A percentile compares a stretch with the other conserved stretches of the same genome.
Evolutionary conservation across 53 echinoderm and acorn worm species (phyloP).

Genomic region (Echinarachnius parma): DNA sequence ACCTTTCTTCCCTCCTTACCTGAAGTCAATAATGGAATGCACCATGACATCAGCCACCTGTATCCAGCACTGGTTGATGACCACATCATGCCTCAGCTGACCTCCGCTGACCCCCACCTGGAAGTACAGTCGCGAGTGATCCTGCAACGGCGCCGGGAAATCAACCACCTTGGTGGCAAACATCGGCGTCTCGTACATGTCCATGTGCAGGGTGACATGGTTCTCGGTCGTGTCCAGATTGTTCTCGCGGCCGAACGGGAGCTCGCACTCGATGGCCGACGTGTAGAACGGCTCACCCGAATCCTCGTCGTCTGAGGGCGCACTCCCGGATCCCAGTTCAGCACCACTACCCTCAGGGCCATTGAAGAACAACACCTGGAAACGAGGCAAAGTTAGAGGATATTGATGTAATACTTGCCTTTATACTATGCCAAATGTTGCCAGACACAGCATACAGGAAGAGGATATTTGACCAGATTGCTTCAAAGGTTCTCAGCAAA

Average conservation of each 20-base stretch:
- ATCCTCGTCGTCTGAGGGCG: slow-evolving; percentile 8
- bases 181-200: slow-evolving; percentile 29
- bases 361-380: slow-evolving; percentile 34
- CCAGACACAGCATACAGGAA: too few species aligned
- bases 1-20: neutral
- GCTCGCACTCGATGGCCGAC: slow-evolving; percentile 19
- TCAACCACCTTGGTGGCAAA: slow-evolving; percentile 5
- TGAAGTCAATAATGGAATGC: slow-evolving; percentile 19
- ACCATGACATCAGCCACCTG: slow-evolving; percentile 15
- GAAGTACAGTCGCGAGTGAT: slow-evolving; percentile 20
- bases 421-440: too few species aligned
- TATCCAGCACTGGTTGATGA: slow-evolving; percentile 37
- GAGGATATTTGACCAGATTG: too few species aligned
- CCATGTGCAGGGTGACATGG: slow-evolving; percentile 29
- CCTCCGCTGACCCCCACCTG: slow-evolving; percentile 40
- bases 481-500: too few species aligned
- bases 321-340: neutral
- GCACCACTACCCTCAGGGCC: slow-evolving; percentile 22
- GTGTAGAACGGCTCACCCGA: slow-evolving; percentile 12
- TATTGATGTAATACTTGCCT: too few species aligned
- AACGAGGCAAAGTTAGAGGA: too few species aligned
- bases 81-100: slow-evolving; percentile 18
- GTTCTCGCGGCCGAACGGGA: neutral
- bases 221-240: slow-evolving; percentile 5
- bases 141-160: slow-evolving; percentile 18